Evolutionary conservation across 2,888 invertebrate species (phyloP).

Genomic region (Julus scanicus): DNA sequence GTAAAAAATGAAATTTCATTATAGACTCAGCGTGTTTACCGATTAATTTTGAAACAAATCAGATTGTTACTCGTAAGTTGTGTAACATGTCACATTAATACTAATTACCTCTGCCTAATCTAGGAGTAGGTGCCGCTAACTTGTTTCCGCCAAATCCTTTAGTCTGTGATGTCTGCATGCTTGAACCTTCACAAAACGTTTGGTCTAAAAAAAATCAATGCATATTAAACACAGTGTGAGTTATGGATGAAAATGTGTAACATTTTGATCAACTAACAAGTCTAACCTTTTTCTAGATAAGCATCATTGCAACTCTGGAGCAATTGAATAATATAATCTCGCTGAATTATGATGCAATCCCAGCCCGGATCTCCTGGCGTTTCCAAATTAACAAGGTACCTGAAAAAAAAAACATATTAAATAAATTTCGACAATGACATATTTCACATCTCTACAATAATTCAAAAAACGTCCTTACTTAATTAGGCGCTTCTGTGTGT

Average conservation of each 20-base stretch:
- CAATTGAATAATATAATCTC: conserved; percentile 79
- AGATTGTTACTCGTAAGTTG: too few relatives aligned
- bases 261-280: not conserved
- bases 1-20: too few relatives aligned
- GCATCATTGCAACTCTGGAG: conserved; percentile 75
- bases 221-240: not conserved
- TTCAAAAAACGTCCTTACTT: too few relatives aligned
- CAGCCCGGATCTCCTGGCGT: conserved; percentile 92
- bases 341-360: conserved; percentile 89
- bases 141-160: not conserved
- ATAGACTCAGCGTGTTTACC: too few relatives aligned
- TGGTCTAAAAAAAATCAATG: not conserved
- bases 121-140: too few relatives aligned
- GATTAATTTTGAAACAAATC: too few relatives aligned
- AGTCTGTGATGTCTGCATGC: not conserved
- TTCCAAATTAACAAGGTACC: conserved; percentile 79
- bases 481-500: conserved; percentile 94
- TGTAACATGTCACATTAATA: too few relatives aligned
- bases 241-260: too few relatives aligned
- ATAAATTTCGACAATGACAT: too few relatives aligned
- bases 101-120: too few relatives aligned
- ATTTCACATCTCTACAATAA: too few relatives aligned
- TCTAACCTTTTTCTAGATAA: conserved; percentile 40
- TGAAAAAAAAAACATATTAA: too few relatives aligned
- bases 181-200: not conserved